Percentiles rank a stretch among this genome's conserved stretches.
Evolutionary conservation across 2,113 vertebrate species (phyloP).

Genomic region (Anhinga anhinga): DNA sequence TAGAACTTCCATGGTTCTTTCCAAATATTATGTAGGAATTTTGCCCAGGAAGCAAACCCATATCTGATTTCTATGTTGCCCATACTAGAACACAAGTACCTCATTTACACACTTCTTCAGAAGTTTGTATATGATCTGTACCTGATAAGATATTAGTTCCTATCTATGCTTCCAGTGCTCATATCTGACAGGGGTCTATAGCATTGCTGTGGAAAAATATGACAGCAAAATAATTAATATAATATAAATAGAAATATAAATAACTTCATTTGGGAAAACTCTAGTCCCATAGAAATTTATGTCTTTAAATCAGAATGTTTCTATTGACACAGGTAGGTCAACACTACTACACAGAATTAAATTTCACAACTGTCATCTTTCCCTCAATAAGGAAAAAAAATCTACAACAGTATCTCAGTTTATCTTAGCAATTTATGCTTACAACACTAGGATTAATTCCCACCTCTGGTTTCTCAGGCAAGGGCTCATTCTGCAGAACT

Average conservation of each 20-base stretch:
- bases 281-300: neutral
- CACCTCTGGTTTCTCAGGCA: constrained; percentile 88
- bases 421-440: neutral
- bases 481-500: constrained; percentile 91
- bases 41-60: neutral
- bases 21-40: neutral
- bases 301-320: neutral
- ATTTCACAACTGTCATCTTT: neutral
- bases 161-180: constrained; percentile 27
- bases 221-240: constrained; percentile 23
- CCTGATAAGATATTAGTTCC: constrained; percentile 1
- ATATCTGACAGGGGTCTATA: constrained; percentile 25
- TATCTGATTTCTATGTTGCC: neutral
- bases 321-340: neutral
- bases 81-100: neutral
- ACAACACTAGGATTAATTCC: constrained; percentile 25
- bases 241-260: no score
- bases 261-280: neutral
- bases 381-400: neutral
- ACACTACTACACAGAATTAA: neutral
- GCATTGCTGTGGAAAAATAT: constrained; percentile 38
- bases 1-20: neutral
- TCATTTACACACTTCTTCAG: neutral
- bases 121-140: neutral
- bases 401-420: neutral